Conservation (phyloP, 35 echinoderm and acorn worm species). For the Holothuria glaberrima region DNA sequence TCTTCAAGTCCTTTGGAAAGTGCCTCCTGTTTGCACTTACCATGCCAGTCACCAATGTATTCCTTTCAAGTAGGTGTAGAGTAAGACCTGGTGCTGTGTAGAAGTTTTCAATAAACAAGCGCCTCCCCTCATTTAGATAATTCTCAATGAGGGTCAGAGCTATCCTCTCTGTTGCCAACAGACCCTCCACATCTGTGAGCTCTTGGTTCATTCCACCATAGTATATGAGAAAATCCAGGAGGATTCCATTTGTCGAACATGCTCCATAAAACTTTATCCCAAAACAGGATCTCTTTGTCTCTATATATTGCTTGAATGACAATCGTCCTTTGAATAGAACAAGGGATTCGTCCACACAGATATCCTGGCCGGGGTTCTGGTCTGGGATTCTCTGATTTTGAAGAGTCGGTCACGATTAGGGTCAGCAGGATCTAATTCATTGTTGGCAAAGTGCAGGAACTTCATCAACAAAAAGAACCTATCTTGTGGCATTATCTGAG, state of each 20-base stretch:
- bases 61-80: conserved; percentile 13
- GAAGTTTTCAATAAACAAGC: conserved; percentile 45
- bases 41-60: conserved; percentile 27
- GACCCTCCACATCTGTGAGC: neutral
- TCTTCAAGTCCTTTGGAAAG: conserved; percentile 13
- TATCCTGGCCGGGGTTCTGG: conserved; percentile 18
- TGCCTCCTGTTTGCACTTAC: conserved; percentile 6
- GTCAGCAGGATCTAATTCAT: neutral
- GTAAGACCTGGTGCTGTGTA: conserved; percentile 39
- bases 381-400: conserved; percentile 8
- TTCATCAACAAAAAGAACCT: conserved; percentile 4
- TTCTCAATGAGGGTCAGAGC: conserved; percentile 25
- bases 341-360: conserved; percentile 53
- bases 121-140: neutral
- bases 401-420: neutral
- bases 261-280: conserved; percentile 53
- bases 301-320: conserved; percentile 54
- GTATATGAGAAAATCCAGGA: conserved; percentile 52
- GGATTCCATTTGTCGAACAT: conserved; percentile 21
- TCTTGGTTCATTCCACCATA: conserved; percentile 16
- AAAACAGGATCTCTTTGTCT: conserved; percentile 35
- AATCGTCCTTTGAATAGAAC: conserved; percentile 51
- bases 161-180: conserved; percentile 45
- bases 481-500: neutral
- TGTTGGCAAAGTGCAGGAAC: conserved; percentile 49